Base-by-base conservation (phyloP, 2,113 vertebrate genomes). In the Nibea albiflora region DNA sequence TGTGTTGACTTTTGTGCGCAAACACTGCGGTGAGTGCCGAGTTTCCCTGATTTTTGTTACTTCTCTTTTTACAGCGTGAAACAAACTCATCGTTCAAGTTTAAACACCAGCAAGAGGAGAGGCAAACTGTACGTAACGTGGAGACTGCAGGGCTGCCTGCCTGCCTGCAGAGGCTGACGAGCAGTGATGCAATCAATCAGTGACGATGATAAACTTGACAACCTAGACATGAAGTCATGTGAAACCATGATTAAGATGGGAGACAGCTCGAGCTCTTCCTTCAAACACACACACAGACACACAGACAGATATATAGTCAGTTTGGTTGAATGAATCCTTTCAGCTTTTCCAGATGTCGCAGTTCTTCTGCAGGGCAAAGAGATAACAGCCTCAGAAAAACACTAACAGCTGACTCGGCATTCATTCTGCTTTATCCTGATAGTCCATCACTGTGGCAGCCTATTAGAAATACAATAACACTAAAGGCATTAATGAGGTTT, bases 391-490 rank as follows among this genome's bases (percentile, higher is more conserved):
- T 39, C 2, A 58, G 11, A 67, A 39, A 78, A 81, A 68, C 11
- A 31, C 24, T n/a, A 58, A 20, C 17, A 31, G 76, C 83, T 85
- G 82, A 85, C 26, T 64, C 53, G 9, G 79, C 71, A 76, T 76
- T 78, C 16, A 14, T 19, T 53, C 22, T 17, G 24, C 14, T 64
- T 81, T 72, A 26, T 78, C 61, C 50, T 61, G 78, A 72, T n/a
- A 19, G 68, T 88, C 78, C 47, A 80, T 86, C 78, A 73, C 76
- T n/a, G 61, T 61, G 60, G 65, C 69, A 86, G 44, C 76, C 82
- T 56, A 79, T 89, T 89, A 88, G 68, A 88, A 89, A 92, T 56
- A 78, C 87, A 86, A 83, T 83, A 90, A 78, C 73, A 85, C 85
- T 85, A 73, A 89, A 76, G 57, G 53, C 79, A 85, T 84, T 89